Base-by-base conservation (phyloP, 2,113 vertebrate genomes). In the Parus major region DNA sequence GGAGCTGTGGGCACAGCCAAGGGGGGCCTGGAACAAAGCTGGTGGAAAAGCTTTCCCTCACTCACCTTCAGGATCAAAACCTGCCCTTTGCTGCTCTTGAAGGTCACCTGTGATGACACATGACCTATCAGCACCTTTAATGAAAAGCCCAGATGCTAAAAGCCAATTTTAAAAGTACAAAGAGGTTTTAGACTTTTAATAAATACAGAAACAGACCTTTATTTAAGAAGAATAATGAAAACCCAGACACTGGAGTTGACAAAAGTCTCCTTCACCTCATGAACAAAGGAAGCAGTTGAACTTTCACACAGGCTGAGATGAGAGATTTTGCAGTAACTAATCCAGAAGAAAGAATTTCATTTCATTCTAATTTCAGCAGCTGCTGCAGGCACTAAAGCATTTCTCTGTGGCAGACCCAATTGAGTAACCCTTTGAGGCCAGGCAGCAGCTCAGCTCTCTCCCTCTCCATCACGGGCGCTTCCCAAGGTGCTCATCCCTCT, bases 111-210 rank as follows among this genome's bases (percentile, higher is more conserved):
- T 0, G 41, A 86, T 92, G 71, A 92, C 63, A 75, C 71, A 66
- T 3, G 21, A 71, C 76, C 90, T 75, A 94, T 97, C 96, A 97
- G 72, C 96, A 95, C 92, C 94, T 95, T 68, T 97, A 96, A 97
- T 97, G 92, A 97, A 88, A 79, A 86, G 53, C 69, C 60, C 94
- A 96, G 90, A 95, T 96, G 94, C 85, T 88, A 71, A 90, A 78
- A 92, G 76, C 82, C 15, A 35, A 47, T 64, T 86, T 82, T 80
- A 81, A 90, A 56, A 96, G 16, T 57, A 92, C 95, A 96, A 95
- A 96, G 95, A 86, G 60, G 64, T 80, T 96, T 95, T 49, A 90
- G 96, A 94, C 60, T 90, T 82, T 65, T 39, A 83, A 86, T 71
- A 93, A 93, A 59, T 3, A 82, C 42, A 88, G 69, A 91, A 88